A percentile compares a stretch with the other conserved stretches of the same genome.
Evolutionary conservation across 2,797 vertebrate genomes (phyloP).

Genomic region (Lepilemur ruficaudatus): DNA sequence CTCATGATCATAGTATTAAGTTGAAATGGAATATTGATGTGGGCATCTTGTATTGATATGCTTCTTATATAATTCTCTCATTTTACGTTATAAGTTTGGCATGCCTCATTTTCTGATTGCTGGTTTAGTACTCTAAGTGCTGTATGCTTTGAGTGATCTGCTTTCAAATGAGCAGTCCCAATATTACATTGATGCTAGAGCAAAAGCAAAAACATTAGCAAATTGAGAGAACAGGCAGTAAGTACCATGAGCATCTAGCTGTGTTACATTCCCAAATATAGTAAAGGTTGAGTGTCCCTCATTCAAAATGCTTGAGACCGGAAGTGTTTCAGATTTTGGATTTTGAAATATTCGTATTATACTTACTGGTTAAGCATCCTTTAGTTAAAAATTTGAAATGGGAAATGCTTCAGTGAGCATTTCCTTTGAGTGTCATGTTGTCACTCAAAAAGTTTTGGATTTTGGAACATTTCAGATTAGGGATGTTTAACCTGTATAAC

Average conservation of each 20-base stretch:
- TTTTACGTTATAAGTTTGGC: neutral
- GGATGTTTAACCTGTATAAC: neutral
- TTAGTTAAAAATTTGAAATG: neutral
- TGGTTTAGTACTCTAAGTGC: neutral
- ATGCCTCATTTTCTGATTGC: conserved; percentile 13
- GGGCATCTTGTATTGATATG: neutral
- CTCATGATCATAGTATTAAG: neutral
- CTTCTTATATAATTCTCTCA: neutral
- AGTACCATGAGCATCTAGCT: neutral
- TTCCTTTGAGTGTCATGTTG: neutral
- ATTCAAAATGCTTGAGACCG: neutral
- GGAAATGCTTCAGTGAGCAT: neutral
- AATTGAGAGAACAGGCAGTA: neutral
- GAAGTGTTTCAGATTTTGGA: neutral
- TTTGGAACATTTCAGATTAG: neutral
- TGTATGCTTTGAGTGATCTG: neutral
- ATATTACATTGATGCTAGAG: neutral
- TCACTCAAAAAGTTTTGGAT: neutral
- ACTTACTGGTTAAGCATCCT: neutral
- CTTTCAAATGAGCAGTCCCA: conserved; percentile 35
- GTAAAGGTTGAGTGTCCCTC: neutral
- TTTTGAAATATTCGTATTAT: neutral
- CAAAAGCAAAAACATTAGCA: neutral
- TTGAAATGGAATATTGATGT: neutral
- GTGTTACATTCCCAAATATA: neutral